Percentiles rank a stretch among this genome's conserved stretches.
Evolutionary conservation across 2,888 invertebrate genomes (phyloP).

Genomic region (Xestia xanthographa): DNA sequence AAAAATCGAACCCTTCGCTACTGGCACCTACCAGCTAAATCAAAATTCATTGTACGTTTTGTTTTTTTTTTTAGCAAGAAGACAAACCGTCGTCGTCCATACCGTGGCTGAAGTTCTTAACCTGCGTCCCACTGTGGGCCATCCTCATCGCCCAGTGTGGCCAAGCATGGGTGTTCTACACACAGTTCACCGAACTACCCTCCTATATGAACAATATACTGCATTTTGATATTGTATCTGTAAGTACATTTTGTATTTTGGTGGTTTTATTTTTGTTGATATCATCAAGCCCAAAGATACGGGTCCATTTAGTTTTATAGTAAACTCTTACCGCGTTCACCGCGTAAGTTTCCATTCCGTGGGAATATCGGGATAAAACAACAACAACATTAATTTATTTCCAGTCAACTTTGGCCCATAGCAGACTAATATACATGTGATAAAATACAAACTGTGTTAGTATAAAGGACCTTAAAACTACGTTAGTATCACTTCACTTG

Average conservation of each 20-base stretch:
- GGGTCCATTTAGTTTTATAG: not conserved
- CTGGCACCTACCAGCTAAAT: too few relatives aligned
- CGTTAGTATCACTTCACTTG: too few relatives aligned
- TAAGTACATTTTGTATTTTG: slow-evolving; percentile 75
- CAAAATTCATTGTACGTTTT: not conserved
- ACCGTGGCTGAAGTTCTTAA: slow-evolving; percentile 94
- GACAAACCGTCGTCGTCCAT: slow-evolving; percentile 89
- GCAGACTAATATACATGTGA: too few relatives aligned
- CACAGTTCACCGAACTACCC: slow-evolving; percentile 95
- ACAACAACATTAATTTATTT: too few relatives aligned
- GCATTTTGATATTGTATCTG: slow-evolving; percentile 94
- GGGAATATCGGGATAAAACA: too few relatives aligned
- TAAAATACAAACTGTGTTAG: too few relatives aligned
- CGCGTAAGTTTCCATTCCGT: too few relatives aligned
- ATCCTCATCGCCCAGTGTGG: slow-evolving; percentile 95
- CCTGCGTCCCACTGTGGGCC: slow-evolving; percentile 95
- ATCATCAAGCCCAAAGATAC: not conserved
- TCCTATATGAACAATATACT: slow-evolving; percentile 96
- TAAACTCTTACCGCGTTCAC: too few relatives aligned
- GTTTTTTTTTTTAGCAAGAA: slow-evolving; percentile 80
- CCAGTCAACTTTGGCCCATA: too few relatives aligned
- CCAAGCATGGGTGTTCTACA: slow-evolving; percentile 96
- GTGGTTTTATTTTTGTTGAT: not conserved
- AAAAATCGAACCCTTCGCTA: too few relatives aligned
- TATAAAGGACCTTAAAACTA: too few relatives aligned